phyloP scores from a whole-genome alignment of 2,797 vertebrate species.

The Tapera naevia region DNA sequence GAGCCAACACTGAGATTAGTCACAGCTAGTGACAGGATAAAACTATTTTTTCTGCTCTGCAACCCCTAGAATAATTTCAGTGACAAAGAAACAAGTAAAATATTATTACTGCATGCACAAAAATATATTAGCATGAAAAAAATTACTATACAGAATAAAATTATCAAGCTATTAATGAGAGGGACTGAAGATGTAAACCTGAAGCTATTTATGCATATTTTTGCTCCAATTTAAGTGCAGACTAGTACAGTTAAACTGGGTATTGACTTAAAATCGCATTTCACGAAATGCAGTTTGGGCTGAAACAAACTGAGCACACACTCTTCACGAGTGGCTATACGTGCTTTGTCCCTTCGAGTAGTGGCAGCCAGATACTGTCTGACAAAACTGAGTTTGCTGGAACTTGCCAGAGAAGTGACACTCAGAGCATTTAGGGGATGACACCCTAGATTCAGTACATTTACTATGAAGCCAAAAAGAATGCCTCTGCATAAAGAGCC shows the following conservation, averaged over 20 bases:
- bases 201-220: neutral
- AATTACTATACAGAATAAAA: neutral
- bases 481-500: too few relatives aligned
- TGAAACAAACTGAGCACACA: too few relatives aligned
- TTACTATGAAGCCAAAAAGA: too few relatives aligned
- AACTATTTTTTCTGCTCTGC: neutral
- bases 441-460: too few relatives aligned
- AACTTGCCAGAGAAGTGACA: too few relatives aligned
- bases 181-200: neutral
- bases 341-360: too few relatives aligned
- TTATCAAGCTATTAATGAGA: neutral
- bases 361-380: too few relatives aligned
- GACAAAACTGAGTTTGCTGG: too few relatives aligned
- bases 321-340: too few relatives aligned
- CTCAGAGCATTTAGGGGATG: too few relatives aligned
- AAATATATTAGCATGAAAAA: neutral
- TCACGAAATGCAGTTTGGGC: neutral
- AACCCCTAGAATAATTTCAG: neutral
- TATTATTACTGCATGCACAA: neutral
- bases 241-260: neutral
- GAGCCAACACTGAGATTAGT: neutral
- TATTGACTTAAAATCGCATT: neutral
- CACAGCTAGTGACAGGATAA: neutral
- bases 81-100: constrained; percentile 19
- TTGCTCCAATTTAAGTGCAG: neutral